Evolutionary conservation across 2,113 vertebrate genomes (phyloP).

Genomic region (Aptenodytes patagonicus): DNA sequence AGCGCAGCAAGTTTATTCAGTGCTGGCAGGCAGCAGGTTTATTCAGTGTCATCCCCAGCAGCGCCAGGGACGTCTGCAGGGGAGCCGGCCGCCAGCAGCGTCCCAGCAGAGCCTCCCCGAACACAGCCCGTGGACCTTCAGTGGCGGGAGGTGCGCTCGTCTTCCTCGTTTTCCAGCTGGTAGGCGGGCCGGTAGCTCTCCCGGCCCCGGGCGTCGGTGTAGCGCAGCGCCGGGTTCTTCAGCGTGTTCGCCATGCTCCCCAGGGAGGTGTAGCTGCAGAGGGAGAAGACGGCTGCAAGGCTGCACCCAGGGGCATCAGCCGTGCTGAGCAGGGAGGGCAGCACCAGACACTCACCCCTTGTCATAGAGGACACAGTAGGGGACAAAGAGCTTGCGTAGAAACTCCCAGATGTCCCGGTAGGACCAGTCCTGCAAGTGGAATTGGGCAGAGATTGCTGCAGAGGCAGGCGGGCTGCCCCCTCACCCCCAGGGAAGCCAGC

Average conservation of each 20-base stretch:
- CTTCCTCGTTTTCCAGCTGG: constrained; percentile 86
- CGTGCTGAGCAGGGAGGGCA: rapidly evolving
- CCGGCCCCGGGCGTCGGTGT: constrained; percentile 71
- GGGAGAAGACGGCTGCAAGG: neutral
- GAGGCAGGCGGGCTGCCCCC: neutral
- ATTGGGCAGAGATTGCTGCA: neutral
- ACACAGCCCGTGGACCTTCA: neutral
- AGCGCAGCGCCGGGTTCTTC: constrained; percentile 81
- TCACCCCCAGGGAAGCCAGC: neutral
- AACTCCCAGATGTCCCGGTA: constrained; percentile 97
- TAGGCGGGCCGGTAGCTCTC: constrained; percentile 84
- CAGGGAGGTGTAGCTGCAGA: constrained; percentile 89
- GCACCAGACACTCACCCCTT: constrained; percentile 80
- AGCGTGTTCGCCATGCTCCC: constrained; percentile 89
- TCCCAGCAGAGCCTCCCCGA: neutral
- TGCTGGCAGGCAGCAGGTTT: neutral
- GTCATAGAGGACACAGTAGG: constrained; percentile 95
- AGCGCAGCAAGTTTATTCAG: neutral
- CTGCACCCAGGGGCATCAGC: neutral
- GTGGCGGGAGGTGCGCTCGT: constrained; percentile 86
- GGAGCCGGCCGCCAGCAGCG: neutral
- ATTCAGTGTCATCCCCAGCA: neutral
- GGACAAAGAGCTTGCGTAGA: constrained; percentile 86
- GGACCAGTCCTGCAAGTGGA: constrained; percentile 85
- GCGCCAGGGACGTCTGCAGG: rapidly evolving